phyloP scores from a whole-genome alignment of 2,113 vertebrate genomes.

The Casuarius casuarius region DNA sequence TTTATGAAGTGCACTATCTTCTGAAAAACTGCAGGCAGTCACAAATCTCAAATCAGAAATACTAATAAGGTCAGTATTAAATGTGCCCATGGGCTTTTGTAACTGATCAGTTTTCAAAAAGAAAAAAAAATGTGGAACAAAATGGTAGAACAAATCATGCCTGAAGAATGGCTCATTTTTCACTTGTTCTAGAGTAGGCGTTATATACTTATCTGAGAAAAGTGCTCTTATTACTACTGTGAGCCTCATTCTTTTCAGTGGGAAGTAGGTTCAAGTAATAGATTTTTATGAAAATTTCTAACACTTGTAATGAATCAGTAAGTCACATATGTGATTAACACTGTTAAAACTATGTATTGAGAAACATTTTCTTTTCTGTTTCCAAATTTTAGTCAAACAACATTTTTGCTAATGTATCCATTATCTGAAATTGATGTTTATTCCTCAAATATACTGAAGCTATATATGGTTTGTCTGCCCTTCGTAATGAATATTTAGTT shows the following conservation, averaged over 20 bases:
- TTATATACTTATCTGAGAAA: not conserved
- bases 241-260: not conserved
- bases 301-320: not conserved
- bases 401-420: not conserved
- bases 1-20: not conserved
- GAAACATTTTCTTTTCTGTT: not conserved
- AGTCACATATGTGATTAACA: not conserved
- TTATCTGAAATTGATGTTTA: not conserved
- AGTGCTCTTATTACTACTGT: not conserved
- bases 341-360: not conserved
- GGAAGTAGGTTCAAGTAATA: not conserved
- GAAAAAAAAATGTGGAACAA: not conserved
- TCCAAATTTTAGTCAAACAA: not conserved
- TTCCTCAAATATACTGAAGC: not conserved
- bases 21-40: not conserved
- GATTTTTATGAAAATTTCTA: not conserved
- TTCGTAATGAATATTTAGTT: not conserved
- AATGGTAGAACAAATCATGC: not conserved
- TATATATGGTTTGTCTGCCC: not conserved
- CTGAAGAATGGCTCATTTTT: not conserved
- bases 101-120: not conserved
- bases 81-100: not conserved
- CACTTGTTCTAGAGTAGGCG: not conserved
- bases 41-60: not conserved
- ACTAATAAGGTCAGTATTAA: not conserved